phyloP scores from a whole-genome alignment of 2,797 vertebrate genomes.

The Tiaroga cobitis region DNA sequence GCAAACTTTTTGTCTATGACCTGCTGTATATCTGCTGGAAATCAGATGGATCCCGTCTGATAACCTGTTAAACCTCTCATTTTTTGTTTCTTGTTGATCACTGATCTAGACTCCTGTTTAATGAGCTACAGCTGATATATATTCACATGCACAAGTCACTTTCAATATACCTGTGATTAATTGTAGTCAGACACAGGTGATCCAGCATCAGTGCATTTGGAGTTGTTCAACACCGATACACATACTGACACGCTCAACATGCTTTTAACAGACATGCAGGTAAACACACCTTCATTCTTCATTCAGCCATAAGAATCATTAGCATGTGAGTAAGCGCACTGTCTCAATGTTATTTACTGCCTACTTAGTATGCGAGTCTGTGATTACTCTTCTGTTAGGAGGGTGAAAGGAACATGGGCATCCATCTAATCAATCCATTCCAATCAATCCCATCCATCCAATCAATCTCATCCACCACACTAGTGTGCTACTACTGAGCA shows the following conservation, averaged over 20 bases:
- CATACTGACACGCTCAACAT: not conserved
- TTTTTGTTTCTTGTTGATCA: not conserved
- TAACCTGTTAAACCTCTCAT: slow-evolving; percentile 15
- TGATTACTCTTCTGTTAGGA: not conserved
- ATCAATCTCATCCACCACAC: too few relatives aligned
- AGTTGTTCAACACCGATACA: not conserved
- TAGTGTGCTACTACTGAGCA: too few relatives aligned
- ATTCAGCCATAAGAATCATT: not conserved
- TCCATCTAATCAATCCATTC: too few relatives aligned
- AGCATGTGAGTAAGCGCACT: not conserved
- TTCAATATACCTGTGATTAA: not conserved
- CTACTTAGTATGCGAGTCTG: not conserved
- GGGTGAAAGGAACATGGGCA: not conserved
- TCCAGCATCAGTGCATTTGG: not conserved
- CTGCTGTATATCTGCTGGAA: not conserved
- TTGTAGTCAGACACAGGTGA: not conserved
- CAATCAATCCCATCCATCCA: too few relatives aligned
- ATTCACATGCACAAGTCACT: slow-evolving; percentile 56
- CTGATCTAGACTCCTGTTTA: not conserved
- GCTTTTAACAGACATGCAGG: not conserved
- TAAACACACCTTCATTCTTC: slow-evolving; percentile 1
- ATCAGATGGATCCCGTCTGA: not conserved
- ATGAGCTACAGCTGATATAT: slow-evolving; percentile 49
- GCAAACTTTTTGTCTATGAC: not conserved
- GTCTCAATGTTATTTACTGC: not conserved